Conservation (phyloP, 2,888 invertebrate species). For the Melieria crassipennis region DNA sequence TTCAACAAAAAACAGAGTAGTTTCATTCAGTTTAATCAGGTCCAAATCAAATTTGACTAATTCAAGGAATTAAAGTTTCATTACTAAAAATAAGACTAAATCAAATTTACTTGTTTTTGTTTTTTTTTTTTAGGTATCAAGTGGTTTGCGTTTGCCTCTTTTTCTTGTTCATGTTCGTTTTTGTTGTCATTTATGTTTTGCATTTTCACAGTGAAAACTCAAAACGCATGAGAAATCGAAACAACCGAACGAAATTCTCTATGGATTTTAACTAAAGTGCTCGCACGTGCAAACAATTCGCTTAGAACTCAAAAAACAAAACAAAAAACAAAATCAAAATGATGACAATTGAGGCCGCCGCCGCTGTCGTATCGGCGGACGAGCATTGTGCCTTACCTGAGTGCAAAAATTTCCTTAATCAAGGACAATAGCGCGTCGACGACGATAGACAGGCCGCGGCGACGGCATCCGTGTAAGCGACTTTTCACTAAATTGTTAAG, state of each 20-base stretch:
- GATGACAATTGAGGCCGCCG: too few species aligned
- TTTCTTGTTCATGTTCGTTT: constrained; percentile 11
- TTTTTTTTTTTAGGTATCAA: constrained; percentile 35
- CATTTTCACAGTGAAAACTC: constrained; percentile 2
- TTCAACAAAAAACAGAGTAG: background rate
- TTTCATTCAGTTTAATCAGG: constrained; percentile 49
- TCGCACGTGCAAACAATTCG: constrained; percentile 26
- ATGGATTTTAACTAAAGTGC: constrained; percentile 30
- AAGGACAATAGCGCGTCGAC: constrained; percentile 13
- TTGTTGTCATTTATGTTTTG: background rate
- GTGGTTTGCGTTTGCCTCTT: background rate
- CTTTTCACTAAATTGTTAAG: background rate
- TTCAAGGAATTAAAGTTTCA: constrained; percentile 62
- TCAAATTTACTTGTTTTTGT: constrained; percentile 36
- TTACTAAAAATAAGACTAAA: constrained; percentile 40
- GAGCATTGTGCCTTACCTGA: constrained; percentile 31
- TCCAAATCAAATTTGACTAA: constrained; percentile 63
- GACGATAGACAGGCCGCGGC: background rate
- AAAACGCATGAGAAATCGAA: constrained; percentile 22
- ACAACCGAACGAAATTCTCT: constrained; percentile 35
- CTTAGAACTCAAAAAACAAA: constrained; percentile 9
- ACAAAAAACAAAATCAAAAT: too few species aligned
- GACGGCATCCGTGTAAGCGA: background rate
- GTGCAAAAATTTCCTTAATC: constrained; percentile 35
- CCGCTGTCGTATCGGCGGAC: background rate